Percentiles rank a stretch among this genome's conserved stretches.
Conservation (phyloP, 2,797 vertebrate genomes). For the Linurgus olivaceus region DNA sequence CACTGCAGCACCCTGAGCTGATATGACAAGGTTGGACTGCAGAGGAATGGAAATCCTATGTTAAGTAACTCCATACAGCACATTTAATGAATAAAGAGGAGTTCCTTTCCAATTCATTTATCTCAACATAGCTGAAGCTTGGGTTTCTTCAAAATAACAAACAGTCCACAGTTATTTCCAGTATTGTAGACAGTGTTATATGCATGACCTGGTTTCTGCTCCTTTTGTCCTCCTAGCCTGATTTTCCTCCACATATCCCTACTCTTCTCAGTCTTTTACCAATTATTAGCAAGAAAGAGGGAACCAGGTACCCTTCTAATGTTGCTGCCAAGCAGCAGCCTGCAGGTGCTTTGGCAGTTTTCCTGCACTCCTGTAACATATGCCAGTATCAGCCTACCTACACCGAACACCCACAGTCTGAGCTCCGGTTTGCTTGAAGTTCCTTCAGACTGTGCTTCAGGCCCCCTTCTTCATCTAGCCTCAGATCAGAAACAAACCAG, state of each 20-base stretch:
- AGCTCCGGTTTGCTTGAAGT: not conserved
- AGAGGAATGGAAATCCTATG: not conserved
- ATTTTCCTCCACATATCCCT: not conserved
- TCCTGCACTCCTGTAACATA: not conserved
- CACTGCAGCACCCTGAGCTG: not conserved
- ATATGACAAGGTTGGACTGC: not conserved
- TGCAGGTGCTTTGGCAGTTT: conserved; percentile 2
- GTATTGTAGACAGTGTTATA: not conserved
- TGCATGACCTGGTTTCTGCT: not conserved
- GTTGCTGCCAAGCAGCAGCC: not conserved
- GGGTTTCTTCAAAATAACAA: not conserved
- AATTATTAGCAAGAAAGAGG: not conserved
- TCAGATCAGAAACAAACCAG: not conserved
- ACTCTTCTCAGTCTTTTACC: not conserved
- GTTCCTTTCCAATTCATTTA: not conserved
- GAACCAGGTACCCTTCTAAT: not conserved
- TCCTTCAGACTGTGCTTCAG: not conserved
- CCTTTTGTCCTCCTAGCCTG: not conserved
- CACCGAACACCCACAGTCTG: not conserved
- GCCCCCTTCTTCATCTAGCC: not conserved
- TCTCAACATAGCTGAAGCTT: not conserved
- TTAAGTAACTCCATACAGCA: not conserved
- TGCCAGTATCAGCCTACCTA: not conserved
- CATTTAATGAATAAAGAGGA: not conserved
- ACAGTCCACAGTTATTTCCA: not conserved